Evolutionary conservation across 2,888 invertebrate species (phyloP).

Genomic region (Chouioia cunea): DNA sequence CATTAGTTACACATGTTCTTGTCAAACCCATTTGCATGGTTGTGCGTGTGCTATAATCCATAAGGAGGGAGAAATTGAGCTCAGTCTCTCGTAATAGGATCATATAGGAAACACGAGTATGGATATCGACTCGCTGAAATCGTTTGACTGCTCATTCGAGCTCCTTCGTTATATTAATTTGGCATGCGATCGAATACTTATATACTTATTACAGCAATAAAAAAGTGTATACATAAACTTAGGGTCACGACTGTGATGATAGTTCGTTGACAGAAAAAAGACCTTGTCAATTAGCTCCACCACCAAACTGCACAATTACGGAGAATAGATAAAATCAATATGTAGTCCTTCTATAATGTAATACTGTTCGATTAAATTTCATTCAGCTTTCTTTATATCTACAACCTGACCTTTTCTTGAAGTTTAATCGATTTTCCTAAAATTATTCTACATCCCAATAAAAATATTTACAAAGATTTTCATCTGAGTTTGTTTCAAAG

Average conservation of each 20-base stretch:
- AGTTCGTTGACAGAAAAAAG: conserved; percentile 44
- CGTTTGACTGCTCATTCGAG: no score
- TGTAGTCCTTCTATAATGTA: conserved; percentile 31
- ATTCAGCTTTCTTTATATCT: no score
- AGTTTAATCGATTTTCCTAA: no score
- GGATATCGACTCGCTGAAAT: neutral
- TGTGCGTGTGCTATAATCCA: conserved; percentile 4
- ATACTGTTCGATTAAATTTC: no score
- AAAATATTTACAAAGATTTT: no score
- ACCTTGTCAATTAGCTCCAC: conserved; percentile 48
- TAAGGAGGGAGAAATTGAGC: neutral
- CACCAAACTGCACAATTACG: conserved; percentile 44
- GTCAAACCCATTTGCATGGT: conserved; percentile 57
- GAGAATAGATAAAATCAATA: conserved; percentile 50
- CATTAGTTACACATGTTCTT: conserved; percentile 64
- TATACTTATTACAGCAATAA: no score
- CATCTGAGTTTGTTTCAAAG: no score
- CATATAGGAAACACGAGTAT: neutral
- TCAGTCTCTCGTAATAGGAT: conserved; percentile 5
- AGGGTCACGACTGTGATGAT: neutral
- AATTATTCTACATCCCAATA: no score
- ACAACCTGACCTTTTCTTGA: no score
- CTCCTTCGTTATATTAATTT: no score
- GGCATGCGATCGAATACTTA: neutral
- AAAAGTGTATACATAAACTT: neutral